Evolutionary conservation across 2,888 invertebrate genomes (phyloP).

Genomic region (Drosophila eohydei): DNA sequence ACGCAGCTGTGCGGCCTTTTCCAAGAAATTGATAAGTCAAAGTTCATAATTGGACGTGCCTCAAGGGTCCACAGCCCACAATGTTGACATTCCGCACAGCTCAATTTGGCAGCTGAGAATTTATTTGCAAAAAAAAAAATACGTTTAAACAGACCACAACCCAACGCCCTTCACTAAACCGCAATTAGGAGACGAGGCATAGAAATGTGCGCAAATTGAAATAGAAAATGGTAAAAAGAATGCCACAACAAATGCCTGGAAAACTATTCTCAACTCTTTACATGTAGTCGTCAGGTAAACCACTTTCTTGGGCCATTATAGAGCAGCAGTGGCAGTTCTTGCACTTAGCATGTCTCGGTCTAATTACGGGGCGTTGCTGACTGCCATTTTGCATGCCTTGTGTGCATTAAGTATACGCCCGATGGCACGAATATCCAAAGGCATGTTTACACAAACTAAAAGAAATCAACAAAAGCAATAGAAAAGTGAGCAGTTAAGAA

Average conservation of each 20-base stretch:
- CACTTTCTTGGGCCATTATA: conserved; percentile 49
- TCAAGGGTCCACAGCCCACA: conserved; percentile 15
- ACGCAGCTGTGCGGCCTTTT: conserved; percentile 45
- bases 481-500: conserved; percentile 37
- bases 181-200: conserved; percentile 36
- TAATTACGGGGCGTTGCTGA: conserved; percentile 74
- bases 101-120: conserved; percentile 40
- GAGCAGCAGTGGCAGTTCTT: background rate
- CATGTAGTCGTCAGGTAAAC: conserved; percentile 6
- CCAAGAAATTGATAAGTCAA: conserved; percentile 75
- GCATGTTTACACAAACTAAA: conserved; percentile 48
- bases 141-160: background rate
- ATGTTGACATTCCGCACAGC: conserved; percentile 42
- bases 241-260: conserved; percentile 33
- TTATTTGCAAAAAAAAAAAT: conserved; percentile 13
- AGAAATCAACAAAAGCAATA: conserved; percentile 19
- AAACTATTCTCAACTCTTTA: conserved; percentile 16
- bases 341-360: conserved; percentile 68
- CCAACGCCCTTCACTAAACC: background rate
- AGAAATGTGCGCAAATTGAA: conserved; percentile 59
- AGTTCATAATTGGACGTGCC: conserved; percentile 68
- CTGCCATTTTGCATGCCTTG: conserved; percentile 72
- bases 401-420: conserved; percentile 65
- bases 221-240: conserved; percentile 38
- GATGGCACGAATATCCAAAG: conserved; percentile 53